Base-by-base conservation (phyloP, 37 sponge, comb jelly and placozoan species). In the Crambe crambe region DNA sequence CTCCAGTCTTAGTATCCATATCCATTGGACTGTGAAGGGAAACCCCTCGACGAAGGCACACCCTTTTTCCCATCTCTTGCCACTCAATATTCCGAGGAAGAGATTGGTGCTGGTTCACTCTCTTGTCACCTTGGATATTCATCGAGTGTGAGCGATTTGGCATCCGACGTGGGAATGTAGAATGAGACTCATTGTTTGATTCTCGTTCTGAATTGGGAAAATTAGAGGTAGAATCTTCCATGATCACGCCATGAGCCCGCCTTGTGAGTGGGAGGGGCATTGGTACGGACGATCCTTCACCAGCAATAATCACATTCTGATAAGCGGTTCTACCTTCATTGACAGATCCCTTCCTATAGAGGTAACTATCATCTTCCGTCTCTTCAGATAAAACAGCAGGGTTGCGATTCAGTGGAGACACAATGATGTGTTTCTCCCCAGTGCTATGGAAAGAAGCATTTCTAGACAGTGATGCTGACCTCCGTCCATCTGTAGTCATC, bases 131-230 rank as follows among this genome's bases (percentile, higher is more conserved):
- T 6, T 20, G 66, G 3, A 65, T 31, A 31, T 9, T 20, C 66
- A 65, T 65, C 12, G 66, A 65, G 30, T 30, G 66, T 34, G 66
- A 65, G 35, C 66, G 66, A 30, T 34, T 31, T 18, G 66, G 66
- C 15, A 32, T 30, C 35, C 10, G 31, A 32, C 5, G 35, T 12
- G 2, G 2, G 3, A 34, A 2, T 34, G 34, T 9, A 58, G 21
- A 23, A 58, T 23, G 59, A 12, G 25, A 26, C 8, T 58, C 59
- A 12, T 12, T 3, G 25, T 23, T 58, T 58, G 20, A 18, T 3
- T 58, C 20, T 18, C 2, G 59, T 58, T 58, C 59, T 12, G 20
- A 12, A 3, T 4, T 18, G 10, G 17, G 34, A 34, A 31, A 31
- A 34, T 2, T 17, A 34, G 31, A 2, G 12, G 35, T 17, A 65